Evolutionary conservation across 2,888 invertebrate genomes (phyloP).

Genomic region (Furcula furcula): DNA sequence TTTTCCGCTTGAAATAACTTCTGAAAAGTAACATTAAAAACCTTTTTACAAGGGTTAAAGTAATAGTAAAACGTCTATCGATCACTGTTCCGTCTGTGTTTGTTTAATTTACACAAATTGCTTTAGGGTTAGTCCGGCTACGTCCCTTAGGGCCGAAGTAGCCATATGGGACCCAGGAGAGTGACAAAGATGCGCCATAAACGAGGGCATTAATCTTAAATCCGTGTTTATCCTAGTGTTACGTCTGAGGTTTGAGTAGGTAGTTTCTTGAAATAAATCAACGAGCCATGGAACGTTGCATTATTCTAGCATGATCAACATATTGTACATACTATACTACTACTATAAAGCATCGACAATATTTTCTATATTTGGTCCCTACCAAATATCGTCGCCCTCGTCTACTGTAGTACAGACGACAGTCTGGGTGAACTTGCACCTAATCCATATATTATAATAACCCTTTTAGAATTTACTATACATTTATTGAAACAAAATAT

Average conservation of each 20-base stretch:
- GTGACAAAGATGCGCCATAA: constrained; percentile 17
- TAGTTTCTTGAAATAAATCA: too few relatives aligned
- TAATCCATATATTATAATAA: too few relatives aligned
- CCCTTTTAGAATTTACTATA: too few relatives aligned
- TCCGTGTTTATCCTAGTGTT: constrained; percentile 12
- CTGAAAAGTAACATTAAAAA: background rate
- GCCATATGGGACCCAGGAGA: constrained; percentile 16
- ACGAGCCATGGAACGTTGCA: too few relatives aligned
- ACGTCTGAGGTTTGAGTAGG: constrained; percentile 13
- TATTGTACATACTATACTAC: too few relatives aligned
- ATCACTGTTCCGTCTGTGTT: constrained; percentile 15
- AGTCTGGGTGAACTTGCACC: too few relatives aligned
- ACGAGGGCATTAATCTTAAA: constrained; percentile 13
- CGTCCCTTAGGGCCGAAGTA: constrained; percentile 12
- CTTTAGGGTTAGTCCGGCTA: constrained; percentile 25
- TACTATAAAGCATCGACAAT: too few relatives aligned
- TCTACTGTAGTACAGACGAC: too few relatives aligned
- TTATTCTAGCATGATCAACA: too few relatives aligned
- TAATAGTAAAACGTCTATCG: constrained; percentile 11
- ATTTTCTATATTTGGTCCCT: too few relatives aligned
- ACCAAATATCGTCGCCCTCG: too few relatives aligned
- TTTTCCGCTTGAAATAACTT: background rate
- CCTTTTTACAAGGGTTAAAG: background rate
- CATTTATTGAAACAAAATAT: too few relatives aligned
- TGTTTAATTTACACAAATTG: constrained; percentile 31